Evolutionary conservation across 2,797 vertebrate species (phyloP).

Genomic region (Esox masquinongy): DNA sequence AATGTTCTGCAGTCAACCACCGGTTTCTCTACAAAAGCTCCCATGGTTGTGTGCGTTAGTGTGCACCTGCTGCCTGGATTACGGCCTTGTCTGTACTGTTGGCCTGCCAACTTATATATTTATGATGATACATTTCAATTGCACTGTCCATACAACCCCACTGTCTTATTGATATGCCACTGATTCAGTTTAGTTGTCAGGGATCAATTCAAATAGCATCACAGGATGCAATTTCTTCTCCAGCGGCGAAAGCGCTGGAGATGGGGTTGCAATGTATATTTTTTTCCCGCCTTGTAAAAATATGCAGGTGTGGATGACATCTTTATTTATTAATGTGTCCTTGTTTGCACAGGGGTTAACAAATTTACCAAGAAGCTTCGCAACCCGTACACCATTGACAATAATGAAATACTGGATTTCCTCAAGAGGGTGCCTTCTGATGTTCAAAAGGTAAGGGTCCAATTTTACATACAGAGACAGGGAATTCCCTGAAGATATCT

Average conservation of each 20-base stretch:
- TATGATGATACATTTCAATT: slow-evolving; percentile 12
- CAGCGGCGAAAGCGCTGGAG: slow-evolving; percentile 18
- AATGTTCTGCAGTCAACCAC: background rate
- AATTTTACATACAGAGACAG: slow-evolving; percentile 71
- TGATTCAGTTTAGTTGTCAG: slow-evolving; percentile 31
- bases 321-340: slow-evolving; percentile 66
- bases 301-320: slow-evolving; percentile 35
- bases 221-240: slow-evolving; percentile 19
- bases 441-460: slow-evolving; percentile 94
- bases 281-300: slow-evolving; percentile 37
- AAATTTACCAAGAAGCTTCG: slow-evolving; percentile 98
- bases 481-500: slow-evolving; percentile 73
- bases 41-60: background rate
- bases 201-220: slow-evolving; percentile 33
- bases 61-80: slow-evolving; percentile 32
- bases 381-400: slow-evolving; percentile 90
- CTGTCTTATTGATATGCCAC: slow-evolving; percentile 6
- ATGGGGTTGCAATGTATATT: slow-evolving; percentile 27
- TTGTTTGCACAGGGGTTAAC: slow-evolving; percentile 87
- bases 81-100: slow-evolving; percentile 3
- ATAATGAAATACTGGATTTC: slow-evolving; percentile 94
- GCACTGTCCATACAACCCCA: slow-evolving; percentile 2
- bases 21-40: slow-evolving; percentile 23
- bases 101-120: background rate
- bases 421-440: slow-evolving; percentile 97